Conservation (phyloP, 2,797 vertebrate genomes). For the Rhinella marina region DNA sequence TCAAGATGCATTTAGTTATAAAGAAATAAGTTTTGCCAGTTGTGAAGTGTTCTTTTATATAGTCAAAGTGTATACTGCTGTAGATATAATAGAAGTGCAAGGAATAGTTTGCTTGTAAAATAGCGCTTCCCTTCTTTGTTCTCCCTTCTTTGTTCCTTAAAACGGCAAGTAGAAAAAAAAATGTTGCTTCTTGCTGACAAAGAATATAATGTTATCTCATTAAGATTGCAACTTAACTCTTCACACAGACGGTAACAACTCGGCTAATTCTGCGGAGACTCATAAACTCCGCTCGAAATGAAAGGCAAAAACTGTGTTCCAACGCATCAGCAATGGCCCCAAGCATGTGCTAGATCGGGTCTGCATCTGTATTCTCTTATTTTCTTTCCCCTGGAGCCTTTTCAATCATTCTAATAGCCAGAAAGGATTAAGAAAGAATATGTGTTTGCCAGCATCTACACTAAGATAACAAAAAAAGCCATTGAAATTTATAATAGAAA, state of each 20-base stretch:
- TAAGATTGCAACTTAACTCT: slow-evolving; percentile 45
- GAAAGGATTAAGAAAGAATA: slow-evolving; percentile 60
- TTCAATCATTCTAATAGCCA: slow-evolving; percentile 57
- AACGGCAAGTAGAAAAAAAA: slow-evolving; percentile 28
- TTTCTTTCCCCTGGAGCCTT: slow-evolving; percentile 55
- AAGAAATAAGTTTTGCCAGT: slow-evolving; percentile 1
- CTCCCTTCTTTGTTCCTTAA: background rate
- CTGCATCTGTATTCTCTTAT: slow-evolving; percentile 50
- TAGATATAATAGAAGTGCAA: background rate
- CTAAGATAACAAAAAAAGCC: slow-evolving; percentile 53
- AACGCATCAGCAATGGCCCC: slow-evolving; percentile 45
- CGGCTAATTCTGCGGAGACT: slow-evolving; percentile 50
- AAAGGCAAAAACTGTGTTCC: slow-evolving; percentile 40
- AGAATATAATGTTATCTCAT: slow-evolving; percentile 41
- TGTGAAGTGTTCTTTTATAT: slow-evolving; percentile 23
- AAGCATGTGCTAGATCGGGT: slow-evolving; percentile 49
- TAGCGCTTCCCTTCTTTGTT: background rate
- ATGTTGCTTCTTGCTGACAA: slow-evolving; percentile 37
- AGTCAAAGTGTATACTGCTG: background rate
- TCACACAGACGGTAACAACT: slow-evolving; percentile 47
- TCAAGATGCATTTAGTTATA: slow-evolving; percentile 24
- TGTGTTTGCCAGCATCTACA: slow-evolving; percentile 49
- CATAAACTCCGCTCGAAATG: slow-evolving; percentile 38
- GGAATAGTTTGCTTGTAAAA: background rate
- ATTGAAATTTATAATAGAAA: slow-evolving; percentile 58